These are phyloP conservation scores for Xiphydria camelus DNA, from an alignment of 2,888 invertebrate genomes.

Conservation along the genomic window DNA sequence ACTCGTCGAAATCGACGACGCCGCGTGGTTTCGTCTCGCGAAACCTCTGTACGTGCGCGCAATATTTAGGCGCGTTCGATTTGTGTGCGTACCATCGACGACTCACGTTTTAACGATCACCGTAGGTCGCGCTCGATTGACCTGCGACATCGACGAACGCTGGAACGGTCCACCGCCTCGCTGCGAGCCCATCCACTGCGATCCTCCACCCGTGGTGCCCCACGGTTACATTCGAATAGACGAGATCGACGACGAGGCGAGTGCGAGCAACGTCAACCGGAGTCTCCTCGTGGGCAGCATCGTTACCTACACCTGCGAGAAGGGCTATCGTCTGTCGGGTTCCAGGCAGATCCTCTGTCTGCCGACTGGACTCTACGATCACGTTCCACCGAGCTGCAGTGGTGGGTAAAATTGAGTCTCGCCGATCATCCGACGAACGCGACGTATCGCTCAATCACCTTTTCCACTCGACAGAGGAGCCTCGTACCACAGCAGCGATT, in stretches of 20 bases:
- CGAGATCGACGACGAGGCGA: conserved; percentile 36
- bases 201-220: conserved; percentile 41
- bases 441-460: too few relatives aligned
- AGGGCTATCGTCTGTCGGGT: conserved; percentile 72
- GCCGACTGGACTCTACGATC: conserved; percentile 79
- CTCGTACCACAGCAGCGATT: conserved; percentile 51
- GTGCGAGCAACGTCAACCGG: conserved; percentile 38
- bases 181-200: conserved; percentile 66
- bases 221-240: conserved; percentile 46
- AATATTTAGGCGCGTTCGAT: too few relatives aligned
- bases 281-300: conserved; percentile 67
- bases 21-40: too few relatives aligned
- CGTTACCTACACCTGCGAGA: conserved; percentile 75
- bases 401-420: conserved; percentile 62
- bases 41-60: too few relatives aligned
- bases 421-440: too few relatives aligned
- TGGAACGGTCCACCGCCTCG: conserved; percentile 93
- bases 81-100: too few relatives aligned
- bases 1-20: too few relatives aligned
- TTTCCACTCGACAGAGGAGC: conserved; percentile 60
- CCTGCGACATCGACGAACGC: conserved; percentile 88
- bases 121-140: conserved; percentile 77
- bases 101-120: too few relatives aligned
- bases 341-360: conserved; percentile 70
- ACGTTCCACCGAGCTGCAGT: conserved; percentile 73